phyloP scores from a whole-genome alignment of 2,888 invertebrate species.

The Clistopyga incitator region DNA sequence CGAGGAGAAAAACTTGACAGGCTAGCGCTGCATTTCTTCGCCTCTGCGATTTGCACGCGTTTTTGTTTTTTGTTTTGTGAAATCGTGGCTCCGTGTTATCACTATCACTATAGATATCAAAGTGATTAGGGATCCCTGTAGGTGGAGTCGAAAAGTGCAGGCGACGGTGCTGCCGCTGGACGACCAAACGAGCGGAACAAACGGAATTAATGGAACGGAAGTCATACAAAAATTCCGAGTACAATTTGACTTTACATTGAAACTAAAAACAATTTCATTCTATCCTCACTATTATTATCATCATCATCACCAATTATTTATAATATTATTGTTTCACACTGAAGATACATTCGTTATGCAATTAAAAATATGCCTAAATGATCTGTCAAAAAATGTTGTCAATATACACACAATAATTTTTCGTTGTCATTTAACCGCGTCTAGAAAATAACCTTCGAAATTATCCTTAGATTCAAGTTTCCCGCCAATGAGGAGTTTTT shows the following conservation, averaged over 20 bases:
- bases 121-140: conserved; percentile 7
- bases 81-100: background rate
- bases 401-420: no score
- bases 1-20: background rate
- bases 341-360: no score
- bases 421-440: no score
- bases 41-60: background rate
- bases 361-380: no score
- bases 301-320: no score
- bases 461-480: no score
- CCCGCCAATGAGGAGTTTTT: background rate
- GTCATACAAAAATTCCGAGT: background rate
- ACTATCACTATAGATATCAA: background rate
- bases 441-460: no score
- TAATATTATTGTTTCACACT: no score
- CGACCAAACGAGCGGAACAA: background rate
- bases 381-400: no score
- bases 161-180: background rate
- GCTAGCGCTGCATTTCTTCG: background rate
- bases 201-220: background rate
- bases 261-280: no score
- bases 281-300: no score
- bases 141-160: conserved; percentile 1
- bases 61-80: conserved; percentile 1
- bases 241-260: no score